Evolutionary conservation across 1,140 invertebrate genomes (phyloP), one percentile per base, ranked within the genome.

Genomic region (Drosophila nasuta): DNA sequence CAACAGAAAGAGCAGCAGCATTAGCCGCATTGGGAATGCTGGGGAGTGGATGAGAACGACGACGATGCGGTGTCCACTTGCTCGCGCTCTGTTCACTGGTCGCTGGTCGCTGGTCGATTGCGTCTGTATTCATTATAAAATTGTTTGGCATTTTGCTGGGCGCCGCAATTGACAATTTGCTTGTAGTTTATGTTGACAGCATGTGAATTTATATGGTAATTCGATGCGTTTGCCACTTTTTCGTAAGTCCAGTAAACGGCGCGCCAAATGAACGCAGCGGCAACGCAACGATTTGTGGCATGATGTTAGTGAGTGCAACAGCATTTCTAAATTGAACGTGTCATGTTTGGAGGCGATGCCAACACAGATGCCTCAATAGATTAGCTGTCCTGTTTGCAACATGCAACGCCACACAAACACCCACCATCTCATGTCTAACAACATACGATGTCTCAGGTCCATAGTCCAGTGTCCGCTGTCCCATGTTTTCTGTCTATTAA

Each of bases 161-260:
- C 77, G 72, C 83, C 83, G 67, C 85, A 88, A 89, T 89, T 89
- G 83, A 81, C 83, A 88, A 88, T 89, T 88, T 89, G 83, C 77
- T 68, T 56, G 77, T 88, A 81, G 82, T 88, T 88, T 88, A 88
- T 88, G 85, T 82, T 80, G 81, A 83, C 83, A 78, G 85, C 67
- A 80, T 63, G 83, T 59, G 77, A 88, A 89, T 88, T 88, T 88
- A 88, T 88, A 88, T 89, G 83, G 73, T 87, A 77, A 87, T 82
- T 71, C 63, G 71, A 60, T 68, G 66, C 67, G 65, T 49, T 41
- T 63, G 65, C 74, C 52, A 75, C 79, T 87, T 77, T 86, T 88
- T 58, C 79, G 38, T 46, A 74, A 77, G 79, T 60, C 67, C 56
- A 3, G n/a, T 79, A 85, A 81, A 81, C 63, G 83, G 65, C 20